Evolutionary conservation across 1,140 invertebrate genomes (phyloP), one percentile per base, ranked within the genome.

Genomic region (Antheraea pernyi): DNA sequence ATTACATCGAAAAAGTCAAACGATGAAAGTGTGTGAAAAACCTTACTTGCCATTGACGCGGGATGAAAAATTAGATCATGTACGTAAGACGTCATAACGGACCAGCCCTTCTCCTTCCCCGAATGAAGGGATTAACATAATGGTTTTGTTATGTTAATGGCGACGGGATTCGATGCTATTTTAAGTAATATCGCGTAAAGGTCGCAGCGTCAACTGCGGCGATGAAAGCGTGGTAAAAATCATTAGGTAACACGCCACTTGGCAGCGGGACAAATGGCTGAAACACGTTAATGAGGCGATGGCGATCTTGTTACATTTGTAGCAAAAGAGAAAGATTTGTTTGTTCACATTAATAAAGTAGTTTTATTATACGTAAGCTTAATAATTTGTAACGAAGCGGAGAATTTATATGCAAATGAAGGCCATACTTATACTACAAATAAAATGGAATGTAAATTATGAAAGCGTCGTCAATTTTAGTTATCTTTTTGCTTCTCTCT

Each of bases 61-160:
- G 46, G 7, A 48, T 11, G 7, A 13, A 48, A 48, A 7, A 48
- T 48, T 39, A 5, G 37, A 48, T 48, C 7, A 48, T 48, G 11
- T 48, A 48, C 46, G 13, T 48, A 48, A 48, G 46, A 48, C 46
- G 46, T 13, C 46, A 48, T 48, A 48, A 3, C 46, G 46, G 7
- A 53, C 16, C 46, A n/a, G 0, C 11, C 39, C 39, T 42, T 10
- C 39, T 11, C 39, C 39, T 42, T 42, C 46, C 16, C 16, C 1
- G 46, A n/a, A 53, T 59, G 18, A 36, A 63, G 46, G 53, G 62
- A 65, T 75, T 71, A 69, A 53, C 70, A 75, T 75, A 75, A 75
- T 66, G 60, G 48, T 59, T 59, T 69, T 59, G 59, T 69, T 71
- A 75, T 69, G 70, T 58, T 69, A 69, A 75, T 66, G 19, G 19